Base-by-base conservation (phyloP, 2,797 vertebrate species). In the Emys orbicularis region DNA sequence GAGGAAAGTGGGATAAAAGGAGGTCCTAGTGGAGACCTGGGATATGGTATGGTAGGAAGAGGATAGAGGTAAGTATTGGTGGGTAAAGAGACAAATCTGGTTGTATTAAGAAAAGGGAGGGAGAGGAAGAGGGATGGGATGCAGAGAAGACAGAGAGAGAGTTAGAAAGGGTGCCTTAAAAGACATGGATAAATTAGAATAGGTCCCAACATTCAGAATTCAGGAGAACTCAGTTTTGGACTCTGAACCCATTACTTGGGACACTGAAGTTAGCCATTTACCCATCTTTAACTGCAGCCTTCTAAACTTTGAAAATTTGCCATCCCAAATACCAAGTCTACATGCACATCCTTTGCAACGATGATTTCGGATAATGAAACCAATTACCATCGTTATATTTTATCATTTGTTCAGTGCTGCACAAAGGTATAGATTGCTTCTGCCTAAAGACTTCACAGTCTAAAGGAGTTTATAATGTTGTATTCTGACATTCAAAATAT, bases 331-430 rank as follows among this genome's bases (percentile, higher is more conserved):
- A 83, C 27, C 80, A 76, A 6, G 87, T 1, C 11, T 44, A 0
- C 3, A 56, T 68, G 37, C 82, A 88, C 6, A 89, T 0, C 0
- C 5, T 4, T 8, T 50, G 2, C 4, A 53, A 29, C 3, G 1
- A 10, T 59, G 9, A 18, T 79, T 92, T 61, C 44, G 4, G 16
- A 37, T 27, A 25, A 44, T 7, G 21, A 59, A 29, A 50, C 47
- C 82, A 10, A 65, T 19, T 19, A n/a, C 61, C n/a, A 65, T 65
- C 3, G 8, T 61, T 65, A 65, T 65, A 19, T 65, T n/a, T 65
- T 65, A 83, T 37, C 57, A 68, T 5, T 25, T 12, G 57, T 74
- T 79, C 41, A 53, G 31, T 79, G 57, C 3, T 79, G 61, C 5
- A 81, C n/a, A 44, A 65, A 27, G n/a, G n/a, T 37, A 49, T 25